Base-by-base conservation (phyloP, 2,888 invertebrate species). In the Hyles lineata region DNA sequence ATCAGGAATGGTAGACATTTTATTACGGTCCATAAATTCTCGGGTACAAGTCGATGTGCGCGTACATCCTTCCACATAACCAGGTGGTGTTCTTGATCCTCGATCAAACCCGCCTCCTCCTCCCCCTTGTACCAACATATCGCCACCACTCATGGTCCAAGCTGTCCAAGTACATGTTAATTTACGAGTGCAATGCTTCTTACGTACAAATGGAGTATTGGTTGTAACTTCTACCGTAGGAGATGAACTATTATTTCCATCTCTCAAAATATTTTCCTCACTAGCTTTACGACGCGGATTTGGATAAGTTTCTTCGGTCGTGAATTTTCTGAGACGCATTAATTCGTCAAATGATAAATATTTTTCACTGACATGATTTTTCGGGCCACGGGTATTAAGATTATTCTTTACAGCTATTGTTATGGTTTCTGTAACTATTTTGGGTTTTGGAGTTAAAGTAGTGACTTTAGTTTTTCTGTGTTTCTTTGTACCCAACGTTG, bases 331-430 rank as follows among this genome's bases (percentile, higher is more conserved):
- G 17, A 93, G 81, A 82, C 89, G 90, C 90, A 94, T 89, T 76
- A 94, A 80, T 79, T 94, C 93, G 75, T 94, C 92, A 83, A 94
- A 94, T 7, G 94, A 94, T 74, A 94, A 86, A 82, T 90, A 92
- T 80, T 90, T 94, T 82, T 93, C 94, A 35, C 91, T 91, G 4
- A 85, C 69, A 62, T 79, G 79, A 58, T 80, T 80, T 29, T 80
- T 80, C 61, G 79, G 74, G 70, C 80, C 78, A 25, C 76, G 75
- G 52, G 78, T 76, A 15, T 69, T 73, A 50, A 76, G 75, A 78
- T 74, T 59, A 63, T 87, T 81, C 75, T 81, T 79, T 43, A 78
- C 77, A 76, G 77, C 81, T 70, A 93, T 82, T 67, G 92, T 92
- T 76, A 94, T 93, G 7, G 88, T 78, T 83, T 93, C 93, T 25